Evolutionary conservation across 1,140 invertebrate species (phyloP).

Genomic region (Neuroterus valhalla): DNA sequence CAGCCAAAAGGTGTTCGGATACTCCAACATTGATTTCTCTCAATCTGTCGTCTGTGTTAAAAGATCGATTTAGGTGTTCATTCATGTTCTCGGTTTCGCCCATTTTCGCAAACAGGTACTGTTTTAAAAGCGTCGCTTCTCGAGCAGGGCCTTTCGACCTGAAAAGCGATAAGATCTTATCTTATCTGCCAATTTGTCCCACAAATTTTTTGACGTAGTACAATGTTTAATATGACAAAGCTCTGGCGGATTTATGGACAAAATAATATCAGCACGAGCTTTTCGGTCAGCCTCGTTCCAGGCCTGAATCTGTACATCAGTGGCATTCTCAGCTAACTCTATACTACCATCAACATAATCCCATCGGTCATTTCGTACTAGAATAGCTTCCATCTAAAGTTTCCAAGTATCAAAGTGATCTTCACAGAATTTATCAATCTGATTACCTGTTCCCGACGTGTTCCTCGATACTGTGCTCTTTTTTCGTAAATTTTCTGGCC

Average conservation of each 20-base stretch:
- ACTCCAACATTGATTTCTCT: constrained; percentile 45
- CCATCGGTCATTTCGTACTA: constrained; percentile 50
- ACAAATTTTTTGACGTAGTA: constrained; percentile 42
- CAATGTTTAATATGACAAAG: constrained; percentile 48
- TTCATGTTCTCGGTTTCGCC: constrained; percentile 37
- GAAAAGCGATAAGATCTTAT: too few species aligned
- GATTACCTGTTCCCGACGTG: too few species aligned
- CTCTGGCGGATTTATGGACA: constrained; percentile 45
- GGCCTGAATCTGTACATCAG: constrained; percentile 18
- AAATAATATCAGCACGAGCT: constrained; percentile 47
- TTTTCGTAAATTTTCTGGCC: too few species aligned
- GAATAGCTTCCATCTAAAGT: constrained; percentile 49
- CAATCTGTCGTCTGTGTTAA: constrained; percentile 36
- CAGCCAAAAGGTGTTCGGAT: constrained; percentile 46
- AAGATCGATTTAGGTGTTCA: constrained; percentile 39
- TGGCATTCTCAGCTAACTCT: neutral
- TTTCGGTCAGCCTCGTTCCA: constrained; percentile 40
- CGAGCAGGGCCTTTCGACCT: constrained; percentile 48
- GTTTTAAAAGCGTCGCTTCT: constrained; percentile 40
- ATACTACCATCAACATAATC: constrained; percentile 40
- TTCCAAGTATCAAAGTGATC: constrained; percentile 43
- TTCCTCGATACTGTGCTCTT: too few species aligned
- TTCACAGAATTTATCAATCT: too few species aligned
- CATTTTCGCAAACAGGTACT: constrained; percentile 44
- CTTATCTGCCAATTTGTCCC: constrained; percentile 39